phyloP scores from a whole-genome alignment of 2,113 vertebrate species.

The Condylura cristata region DNA sequence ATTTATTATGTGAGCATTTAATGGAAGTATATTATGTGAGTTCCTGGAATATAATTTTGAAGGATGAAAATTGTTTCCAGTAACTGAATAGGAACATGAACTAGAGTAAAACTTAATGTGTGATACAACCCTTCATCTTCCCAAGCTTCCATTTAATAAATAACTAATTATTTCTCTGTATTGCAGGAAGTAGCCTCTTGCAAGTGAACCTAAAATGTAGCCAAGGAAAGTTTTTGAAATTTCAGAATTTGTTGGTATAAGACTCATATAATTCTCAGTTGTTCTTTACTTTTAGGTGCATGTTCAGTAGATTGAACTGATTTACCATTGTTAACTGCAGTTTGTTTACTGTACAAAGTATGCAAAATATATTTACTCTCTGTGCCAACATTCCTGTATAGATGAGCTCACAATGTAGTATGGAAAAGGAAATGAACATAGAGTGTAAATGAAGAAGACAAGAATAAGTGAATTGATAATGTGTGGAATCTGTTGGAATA shows the following conservation, averaged over 20 bases:
- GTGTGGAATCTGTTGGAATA: not conserved
- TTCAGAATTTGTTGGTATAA: slow-evolving; percentile 38
- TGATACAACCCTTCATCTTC: slow-evolving; percentile 4
- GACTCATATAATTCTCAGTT: not conserved
- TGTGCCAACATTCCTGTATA: not conserved
- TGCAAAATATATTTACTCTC: slow-evolving; percentile 1
- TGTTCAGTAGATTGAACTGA: not conserved
- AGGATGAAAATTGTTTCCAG: slow-evolving; percentile 49
- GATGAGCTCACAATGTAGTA: not conserved
- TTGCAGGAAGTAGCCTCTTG: slow-evolving; percentile 31
- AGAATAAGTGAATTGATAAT: not conserved
- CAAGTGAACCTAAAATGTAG: slow-evolving; percentile 22
- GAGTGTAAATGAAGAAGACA: not conserved
- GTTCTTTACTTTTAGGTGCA: not conserved
- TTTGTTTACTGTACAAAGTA: not conserved
- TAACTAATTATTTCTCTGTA: slow-evolving; percentile 41
- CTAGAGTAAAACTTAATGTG: not conserved
- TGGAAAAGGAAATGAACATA: not conserved
- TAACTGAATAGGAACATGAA: not conserved
- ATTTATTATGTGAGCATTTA: not conserved
- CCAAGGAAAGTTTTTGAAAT: slow-evolving; percentile 12
- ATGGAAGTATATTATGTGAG: slow-evolving; percentile 36
- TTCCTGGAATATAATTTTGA: slow-evolving; percentile 42
- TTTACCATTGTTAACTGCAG: not conserved
- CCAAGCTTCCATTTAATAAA: slow-evolving; percentile 53